Conservation (phyloP, 2,113 vertebrate species). For the Heterotilapia buettikoferi region DNA sequence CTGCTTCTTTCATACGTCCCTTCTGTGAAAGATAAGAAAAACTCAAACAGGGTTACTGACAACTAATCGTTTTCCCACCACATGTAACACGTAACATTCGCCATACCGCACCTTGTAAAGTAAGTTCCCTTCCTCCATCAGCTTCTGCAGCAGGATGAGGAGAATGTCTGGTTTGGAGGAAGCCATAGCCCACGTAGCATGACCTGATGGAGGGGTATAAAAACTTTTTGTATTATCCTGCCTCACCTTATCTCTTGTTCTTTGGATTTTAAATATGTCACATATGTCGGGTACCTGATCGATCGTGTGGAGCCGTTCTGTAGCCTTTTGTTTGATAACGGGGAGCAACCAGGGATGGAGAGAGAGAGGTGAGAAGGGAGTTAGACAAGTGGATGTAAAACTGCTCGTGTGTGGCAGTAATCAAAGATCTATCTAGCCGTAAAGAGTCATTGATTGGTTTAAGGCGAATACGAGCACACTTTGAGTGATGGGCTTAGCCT, state of each 20-base stretch:
- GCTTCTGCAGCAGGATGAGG: slow-evolving; percentile 95
- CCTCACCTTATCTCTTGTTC: background rate
- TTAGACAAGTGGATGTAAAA: slow-evolving; percentile 15
- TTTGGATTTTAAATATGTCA: slow-evolving; percentile 45
- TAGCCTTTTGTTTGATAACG: slow-evolving; percentile 63
- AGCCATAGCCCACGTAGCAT: slow-evolving; percentile 99
- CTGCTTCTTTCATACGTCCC: slow-evolving; percentile 97
- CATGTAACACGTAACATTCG: background rate
- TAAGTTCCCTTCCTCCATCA: slow-evolving; percentile 96
- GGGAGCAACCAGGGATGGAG: background rate
- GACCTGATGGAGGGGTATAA: slow-evolving; percentile 75
- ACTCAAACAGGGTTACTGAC: background rate
- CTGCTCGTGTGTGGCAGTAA: background rate
- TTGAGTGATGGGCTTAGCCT: background rate
- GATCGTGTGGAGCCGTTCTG: slow-evolving; percentile 74
- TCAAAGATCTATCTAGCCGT: background rate
- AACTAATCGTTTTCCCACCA: background rate
- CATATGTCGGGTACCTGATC: slow-evolving; percentile 74
- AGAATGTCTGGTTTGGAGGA: slow-evolving; percentile 97
- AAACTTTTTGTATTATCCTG: slow-evolving; percentile 8
- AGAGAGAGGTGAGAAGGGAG: background rate
- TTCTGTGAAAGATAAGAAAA: slow-evolving; percentile 73
- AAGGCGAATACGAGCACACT: background rate
- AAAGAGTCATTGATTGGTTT: background rate
- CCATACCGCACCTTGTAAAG: slow-evolving; percentile 84